Base-by-base conservation (phyloP, 2,888 invertebrate species). In the Apantesis nais region DNA sequence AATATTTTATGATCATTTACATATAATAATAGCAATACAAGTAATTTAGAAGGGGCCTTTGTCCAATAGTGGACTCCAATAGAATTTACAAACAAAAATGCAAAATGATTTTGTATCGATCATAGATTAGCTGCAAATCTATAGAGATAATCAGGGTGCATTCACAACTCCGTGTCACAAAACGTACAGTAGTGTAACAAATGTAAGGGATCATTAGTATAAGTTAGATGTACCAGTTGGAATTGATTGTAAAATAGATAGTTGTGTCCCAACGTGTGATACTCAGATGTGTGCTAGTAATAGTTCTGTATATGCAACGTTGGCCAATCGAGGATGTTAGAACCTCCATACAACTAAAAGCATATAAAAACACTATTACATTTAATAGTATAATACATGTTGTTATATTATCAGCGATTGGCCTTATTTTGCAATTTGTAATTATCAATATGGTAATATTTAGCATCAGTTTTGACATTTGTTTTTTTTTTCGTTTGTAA, bases 401-500 rank as follows among this genome's bases (percentile, higher is more conserved):
- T 22, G 48, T 41, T 52, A n/a, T 55, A 19, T 34, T 44, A 41
- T 58, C 63, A 4, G 39, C 67, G 44, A 77, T 74, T 74, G 76
- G 70, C 66, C 67, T 62, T 66, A 52, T 25, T 62, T 67, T 67
- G 71, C 73, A 68, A 67, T 78, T 76, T 74, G 67, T 76, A 72
- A 62, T 76, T 76, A 75, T 80, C 52, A 70, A 76, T 79, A 76
- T 73, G 73, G 77, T 83, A 76, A 78, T 78, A 58, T 74, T 69
- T 80, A 82, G 78, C 80, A 78, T 78, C 78, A 58, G 76, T 81
- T 79, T 78, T 80, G 66, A 74, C 65, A 65, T 58, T 52, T 41
- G 52, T 68, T 74, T 66, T 78, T 77, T 76, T 78, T 79, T 87
- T 89, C 78, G 87, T 92, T 92, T 95, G 95, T 95, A 93, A 95